Evolutionary conservation across 1,140 invertebrate genomes (phyloP), one percentile per base, ranked within the genome.

Genomic region (Nilaparvata lugens): DNA sequence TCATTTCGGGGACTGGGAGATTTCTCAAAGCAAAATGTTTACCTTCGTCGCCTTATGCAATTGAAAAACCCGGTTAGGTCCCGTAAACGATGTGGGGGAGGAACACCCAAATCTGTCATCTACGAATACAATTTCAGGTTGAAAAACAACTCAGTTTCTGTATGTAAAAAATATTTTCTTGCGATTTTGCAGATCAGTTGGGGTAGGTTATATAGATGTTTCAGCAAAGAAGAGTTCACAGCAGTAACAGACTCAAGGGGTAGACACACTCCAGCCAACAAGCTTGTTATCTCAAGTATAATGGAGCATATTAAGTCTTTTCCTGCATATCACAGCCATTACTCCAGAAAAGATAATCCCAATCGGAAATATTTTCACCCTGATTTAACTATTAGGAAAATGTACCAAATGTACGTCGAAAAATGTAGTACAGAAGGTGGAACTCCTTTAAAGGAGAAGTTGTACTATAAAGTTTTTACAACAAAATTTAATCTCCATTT

Each of bases 401-500:
- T 77, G 73, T 76, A 74, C 61, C 68, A 70, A 21, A 70, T 76
- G 68, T 77, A 76, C 68, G 68, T 67, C 52, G 70, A 58, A 57
- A 68, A 76, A 35, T 76, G 73, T 64, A 66, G 58, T 54, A 72
- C 69, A 55, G 70, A 75, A 52, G 70, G 69, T 65, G 40, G 69
- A 11, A 56, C 64, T 23, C 65, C 67, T 58, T 75, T 78, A 0
- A 78, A 76, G 67, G 74, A 76, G 58, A 76, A 74, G 4, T 75
- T 76, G 72, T 78, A 77, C 57, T 74, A 75, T 62, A 75, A 76
- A 61, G 75, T 77, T 61, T 75, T 77, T 62, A 73, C 72, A 57
- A 31, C 24, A 14, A 16, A 28, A 54, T 25, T 54, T 23, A 25
- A 54, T 35, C 31, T 35, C 13, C 69, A 74, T 68, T 75, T 76